phyloP scores from a whole-genome alignment of 1,140 invertebrate genomes.

The Cherax destructor region DNA sequence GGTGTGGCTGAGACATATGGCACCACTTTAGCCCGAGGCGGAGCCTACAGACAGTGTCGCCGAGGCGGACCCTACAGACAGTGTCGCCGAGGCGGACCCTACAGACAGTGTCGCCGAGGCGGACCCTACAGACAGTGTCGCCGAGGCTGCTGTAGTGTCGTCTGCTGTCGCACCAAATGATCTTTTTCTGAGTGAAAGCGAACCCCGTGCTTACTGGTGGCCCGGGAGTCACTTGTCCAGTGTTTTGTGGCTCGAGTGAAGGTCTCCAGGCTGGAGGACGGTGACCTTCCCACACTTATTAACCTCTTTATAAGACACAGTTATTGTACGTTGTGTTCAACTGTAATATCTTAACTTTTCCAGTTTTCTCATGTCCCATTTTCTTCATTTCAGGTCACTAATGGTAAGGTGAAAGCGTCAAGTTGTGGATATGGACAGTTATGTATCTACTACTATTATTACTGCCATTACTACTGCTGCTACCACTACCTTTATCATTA shows the following conservation, averaged over 20 bases:
- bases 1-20: background rate
- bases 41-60: background rate
- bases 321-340: no score
- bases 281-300: background rate
- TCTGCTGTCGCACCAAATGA: conserved; percentile 6
- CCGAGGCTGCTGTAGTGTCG: background rate
- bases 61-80: background rate
- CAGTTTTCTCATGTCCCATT: no score
- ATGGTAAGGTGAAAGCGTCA: no score
- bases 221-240: background rate
- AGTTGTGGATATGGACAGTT: no score
- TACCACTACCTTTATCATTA: no score
- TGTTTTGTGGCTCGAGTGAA: background rate
- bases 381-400: no score
- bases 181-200: background rate
- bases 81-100: background rate
- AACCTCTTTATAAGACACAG: no score
- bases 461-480: no score
- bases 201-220: background rate
- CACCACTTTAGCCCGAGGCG: background rate
- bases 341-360: no score
- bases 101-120: background rate
- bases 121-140: background rate
- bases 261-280: background rate
- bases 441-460: no score